Conservation (phyloP, 2,113 vertebrate species). For the Numenius arquata region DNA sequence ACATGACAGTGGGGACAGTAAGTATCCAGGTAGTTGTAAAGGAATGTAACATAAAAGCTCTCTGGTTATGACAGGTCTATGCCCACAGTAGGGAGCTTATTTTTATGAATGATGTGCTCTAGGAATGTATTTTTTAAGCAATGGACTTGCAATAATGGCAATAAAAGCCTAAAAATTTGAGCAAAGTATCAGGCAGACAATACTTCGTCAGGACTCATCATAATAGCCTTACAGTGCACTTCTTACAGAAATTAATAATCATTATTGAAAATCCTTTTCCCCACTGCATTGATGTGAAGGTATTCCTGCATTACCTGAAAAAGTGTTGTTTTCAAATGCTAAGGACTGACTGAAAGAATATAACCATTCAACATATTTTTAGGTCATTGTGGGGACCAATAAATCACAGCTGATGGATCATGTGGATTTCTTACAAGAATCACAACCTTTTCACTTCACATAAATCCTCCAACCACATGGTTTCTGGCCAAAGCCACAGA, state of each 20-base stretch:
- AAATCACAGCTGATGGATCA: not conserved
- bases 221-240: not conserved
- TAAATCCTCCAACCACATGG: not conserved
- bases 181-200: not conserved
- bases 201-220: not conserved
- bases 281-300: not conserved
- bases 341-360: not conserved
- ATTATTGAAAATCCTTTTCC: not conserved
- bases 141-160: not conserved
- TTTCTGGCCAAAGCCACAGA: not conserved
- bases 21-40: not conserved
- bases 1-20: not conserved
- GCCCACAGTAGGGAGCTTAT: not conserved
- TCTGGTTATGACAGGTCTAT: not conserved
- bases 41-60: not conserved
- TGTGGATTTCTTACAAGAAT: conserved; percentile 4
- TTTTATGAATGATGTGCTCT: not conserved
- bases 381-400: not conserved
- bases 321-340: not conserved
- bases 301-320: not conserved
- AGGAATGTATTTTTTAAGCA: not conserved
- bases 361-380: not conserved
- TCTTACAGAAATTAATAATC: not conserved
- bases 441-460: not conserved
- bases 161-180: not conserved